Evolutionary conservation across 1,140 invertebrate species (phyloP), one percentile per base, ranked within the genome.

Genomic region (Bombus huntii): DNA sequence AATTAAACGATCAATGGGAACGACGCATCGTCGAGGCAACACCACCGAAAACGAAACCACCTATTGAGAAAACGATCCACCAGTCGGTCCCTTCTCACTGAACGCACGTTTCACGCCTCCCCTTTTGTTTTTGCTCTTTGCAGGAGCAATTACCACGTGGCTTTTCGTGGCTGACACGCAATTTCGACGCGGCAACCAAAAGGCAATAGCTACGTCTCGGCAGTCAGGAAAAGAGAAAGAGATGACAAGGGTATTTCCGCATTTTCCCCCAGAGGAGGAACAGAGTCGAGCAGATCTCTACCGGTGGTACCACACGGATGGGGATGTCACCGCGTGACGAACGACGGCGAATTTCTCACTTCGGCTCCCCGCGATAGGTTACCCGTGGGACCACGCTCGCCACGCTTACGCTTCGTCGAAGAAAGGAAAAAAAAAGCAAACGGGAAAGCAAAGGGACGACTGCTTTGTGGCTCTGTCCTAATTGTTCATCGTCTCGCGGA

Each of bases 211-310:
- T 89, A 87, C 42, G 12, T n/a, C 10, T 31, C 81, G 73, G 53
- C 53, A 75, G 53, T 42, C 47, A 22, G 47, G 47, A 53, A 53
- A 53, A 68, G 37, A 47, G 81, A 68, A 92, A 68, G 86, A 88
- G 92, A 92, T 92, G 93, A 93, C 92, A 92, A 53, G 89, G 92
- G 85, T 92, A 92, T 92, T 93, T 93, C 89, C 89, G 85, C 80
- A 84, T 90, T 91, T 86, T 10, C 15, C 39, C 91, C 86, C 85
- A 76, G 88, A 78, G 34, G 39, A 76, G 42, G 37, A 47, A 66
- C 77, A 70, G 74, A 70, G 18, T 28, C 2, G 22, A 28, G 62
- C 12, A 62, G 74, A 75, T 77, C 83, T 57, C 70, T 84, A 53
- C 75, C 31, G 73, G 15, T 85, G 91, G 89, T 12, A n/a, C 47